Evolutionary conservation across 2,113 vertebrate species (phyloP).

Genomic region (Noctilio leporinus): DNA sequence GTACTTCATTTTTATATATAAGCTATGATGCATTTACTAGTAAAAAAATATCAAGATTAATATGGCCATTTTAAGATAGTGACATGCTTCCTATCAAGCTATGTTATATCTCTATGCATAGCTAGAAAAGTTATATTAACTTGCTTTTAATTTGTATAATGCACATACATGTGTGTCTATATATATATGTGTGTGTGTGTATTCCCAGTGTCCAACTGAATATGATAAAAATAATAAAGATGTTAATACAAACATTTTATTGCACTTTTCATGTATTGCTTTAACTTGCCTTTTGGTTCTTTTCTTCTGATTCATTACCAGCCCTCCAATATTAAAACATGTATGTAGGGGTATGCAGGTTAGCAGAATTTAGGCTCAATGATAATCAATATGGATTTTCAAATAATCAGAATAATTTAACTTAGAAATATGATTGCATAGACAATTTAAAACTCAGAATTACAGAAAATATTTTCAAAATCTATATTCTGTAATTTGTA

Average conservation of each 20-base stretch:
- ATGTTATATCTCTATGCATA: neutral
- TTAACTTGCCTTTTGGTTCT: neutral
- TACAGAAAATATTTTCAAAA: neutral
- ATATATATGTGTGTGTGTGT: too few species aligned
- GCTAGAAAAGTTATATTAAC: neutral
- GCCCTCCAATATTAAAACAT: neutral
- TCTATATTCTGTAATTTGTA: neutral
- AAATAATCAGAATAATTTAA: neutral
- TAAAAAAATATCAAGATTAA: constrained; percentile 33
- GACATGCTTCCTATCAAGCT: neutral
- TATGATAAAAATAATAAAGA: neutral
- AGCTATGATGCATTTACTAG: neutral
- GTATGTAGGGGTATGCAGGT: neutral
- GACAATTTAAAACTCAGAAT: neutral
- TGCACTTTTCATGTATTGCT: neutral
- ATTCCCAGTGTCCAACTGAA: neutral
- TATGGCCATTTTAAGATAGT: neutral
- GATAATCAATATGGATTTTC: neutral
- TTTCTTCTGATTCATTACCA: neutral
- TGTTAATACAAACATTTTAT: neutral
- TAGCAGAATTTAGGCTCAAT: neutral
- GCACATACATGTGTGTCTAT: too few species aligned
- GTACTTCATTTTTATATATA: constrained; percentile 12
- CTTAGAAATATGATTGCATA: neutral
- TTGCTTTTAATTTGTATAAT: neutral